phyloP scores from a whole-genome alignment of 2,113 vertebrate genomes.

The Cebidichthys violaceus region DNA sequence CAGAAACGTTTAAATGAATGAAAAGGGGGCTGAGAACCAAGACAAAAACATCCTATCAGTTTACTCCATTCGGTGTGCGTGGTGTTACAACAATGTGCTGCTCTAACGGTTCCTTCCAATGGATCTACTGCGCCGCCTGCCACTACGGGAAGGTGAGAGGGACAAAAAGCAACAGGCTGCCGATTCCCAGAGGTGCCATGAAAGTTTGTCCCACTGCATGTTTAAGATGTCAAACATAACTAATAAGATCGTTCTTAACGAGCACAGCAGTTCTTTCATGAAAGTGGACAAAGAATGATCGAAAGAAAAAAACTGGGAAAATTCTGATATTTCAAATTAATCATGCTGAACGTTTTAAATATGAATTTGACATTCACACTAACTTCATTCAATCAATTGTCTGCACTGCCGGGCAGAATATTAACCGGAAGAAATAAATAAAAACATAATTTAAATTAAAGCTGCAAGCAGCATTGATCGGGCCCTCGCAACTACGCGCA shows the following conservation, averaged over 20 bases:
- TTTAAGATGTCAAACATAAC: slow-evolving; percentile 55
- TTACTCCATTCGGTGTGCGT: slow-evolving; percentile 54
- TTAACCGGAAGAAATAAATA: background rate
- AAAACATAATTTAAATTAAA: background rate
- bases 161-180: slow-evolving; percentile 41
- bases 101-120: slow-evolving; percentile 55
- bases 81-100: slow-evolving; percentile 50
- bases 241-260: slow-evolving; percentile 36
- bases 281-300: background rate
- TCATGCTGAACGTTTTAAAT: background rate
- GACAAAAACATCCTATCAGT: slow-evolving; percentile 65
- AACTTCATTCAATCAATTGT: background rate
- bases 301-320: no score
- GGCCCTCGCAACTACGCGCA: no score
- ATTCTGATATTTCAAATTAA: no score
- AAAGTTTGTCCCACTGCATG: slow-evolving; percentile 24
- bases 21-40: slow-evolving; percentile 41
- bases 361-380: background rate
- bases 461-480: no score
- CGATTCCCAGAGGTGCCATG: slow-evolving; percentile 44
- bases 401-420: background rate
- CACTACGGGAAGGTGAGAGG: slow-evolving; percentile 45
- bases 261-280: background rate
- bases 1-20: slow-evolving; percentile 51
- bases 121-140: slow-evolving; percentile 6